Base-by-base conservation (phyloP, 2,113 vertebrate species). In the Pungitius pungitius region DNA sequence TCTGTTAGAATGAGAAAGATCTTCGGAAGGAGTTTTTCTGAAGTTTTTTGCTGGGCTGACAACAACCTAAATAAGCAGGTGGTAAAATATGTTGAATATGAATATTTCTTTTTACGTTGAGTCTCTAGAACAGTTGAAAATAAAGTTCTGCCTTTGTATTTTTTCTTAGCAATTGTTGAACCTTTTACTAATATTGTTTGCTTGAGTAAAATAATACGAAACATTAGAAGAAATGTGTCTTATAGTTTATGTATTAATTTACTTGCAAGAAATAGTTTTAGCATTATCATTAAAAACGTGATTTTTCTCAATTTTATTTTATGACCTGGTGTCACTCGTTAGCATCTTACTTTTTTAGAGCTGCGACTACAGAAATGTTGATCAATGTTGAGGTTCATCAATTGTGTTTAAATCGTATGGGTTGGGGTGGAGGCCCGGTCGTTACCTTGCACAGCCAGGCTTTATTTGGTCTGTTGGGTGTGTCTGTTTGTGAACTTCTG, bases 361-460 rank as follows among this genome's bases (percentile, higher is more conserved):
- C n/a, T n/a, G n/a, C n/a, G n/a, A n/a, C n/a, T n/a, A n/a, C n/a
- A n/a, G n/a, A n/a, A n/a, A n/a, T n/a, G n/a, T n/a, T n/a, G n/a
- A n/a, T n/a, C n/a, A n/a, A n/a, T n/a, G n/a, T n/a, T n/a, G n/a
- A n/a, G n/a, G n/a, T n/a, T n/a, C n/a, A n/a, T n/a, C n/a, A n/a
- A n/a, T n/a, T n/a, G n/a, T n/a, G n/a, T n/a, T n/a, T n/a, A n/a
- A n/a, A n/a, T n/a, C n/a, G n/a, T n/a, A n/a, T n/a, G n/a, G n/a
- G 45, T 66, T 51, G 14, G 57, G 62, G 13, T 8, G 45, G 62
- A 51, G 47, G 11, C 7, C 42, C 54, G 15, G 6, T 52, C 45
- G 24, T 59, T 72, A 37, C 18, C 56, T 49, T 39, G 18, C 30
- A 33, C 69, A 55, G 39, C 47, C 37, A 52, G 15, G 8, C 62